These are phyloP conservation scores for Altica lythri DNA, from an alignment of 2,888 invertebrate genomes.

Conservation along the genomic window DNA sequence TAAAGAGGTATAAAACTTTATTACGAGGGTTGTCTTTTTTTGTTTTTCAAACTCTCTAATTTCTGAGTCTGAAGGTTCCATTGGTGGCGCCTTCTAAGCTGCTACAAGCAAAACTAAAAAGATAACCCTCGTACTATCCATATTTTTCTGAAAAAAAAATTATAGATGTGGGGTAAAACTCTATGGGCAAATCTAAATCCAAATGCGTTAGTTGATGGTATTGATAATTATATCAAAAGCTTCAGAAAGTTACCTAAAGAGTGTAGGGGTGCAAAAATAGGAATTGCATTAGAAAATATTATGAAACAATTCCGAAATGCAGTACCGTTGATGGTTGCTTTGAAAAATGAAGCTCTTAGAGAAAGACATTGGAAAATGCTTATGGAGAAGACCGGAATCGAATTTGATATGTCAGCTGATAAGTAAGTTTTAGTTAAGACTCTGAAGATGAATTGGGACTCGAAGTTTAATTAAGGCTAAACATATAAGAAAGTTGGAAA, in stretches of 20 bases:
- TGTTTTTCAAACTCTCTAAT: background rate
- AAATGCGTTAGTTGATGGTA: conserved; percentile 80
- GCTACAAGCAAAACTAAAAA: too few relatives aligned
- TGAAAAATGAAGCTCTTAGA: conserved; percentile 89
- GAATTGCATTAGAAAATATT: conserved; percentile 73
- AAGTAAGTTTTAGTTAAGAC: too few relatives aligned
- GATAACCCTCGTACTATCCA: too few relatives aligned
- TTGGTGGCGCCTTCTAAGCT: too few relatives aligned
- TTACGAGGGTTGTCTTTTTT: too few relatives aligned
- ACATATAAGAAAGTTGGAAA: too few relatives aligned
- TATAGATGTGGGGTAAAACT: conserved; percentile 76
- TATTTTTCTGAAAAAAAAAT: too few relatives aligned
- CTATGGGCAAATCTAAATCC: conserved; percentile 88
- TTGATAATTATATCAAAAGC: conserved; percentile 81
- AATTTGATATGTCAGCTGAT: conserved; percentile 86
- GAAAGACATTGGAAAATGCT: conserved; percentile 89
- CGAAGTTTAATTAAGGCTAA: too few relatives aligned
- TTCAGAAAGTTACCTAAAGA: conserved; percentile 74
- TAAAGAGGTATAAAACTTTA: conserved; percentile 59
- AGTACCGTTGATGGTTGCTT: conserved; percentile 85
- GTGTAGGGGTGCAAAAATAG: conserved; percentile 65
- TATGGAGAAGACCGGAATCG: conserved; percentile 82
- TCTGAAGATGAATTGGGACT: too few relatives aligned
- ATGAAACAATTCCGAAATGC: conserved; percentile 89
- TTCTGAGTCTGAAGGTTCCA: background rate